A percentile compares a stretch with the other conserved stretches of the same genome.
phyloP scores from a whole-genome alignment of 2,113 vertebrate genomes.

The Haemorhous mexicanus region DNA sequence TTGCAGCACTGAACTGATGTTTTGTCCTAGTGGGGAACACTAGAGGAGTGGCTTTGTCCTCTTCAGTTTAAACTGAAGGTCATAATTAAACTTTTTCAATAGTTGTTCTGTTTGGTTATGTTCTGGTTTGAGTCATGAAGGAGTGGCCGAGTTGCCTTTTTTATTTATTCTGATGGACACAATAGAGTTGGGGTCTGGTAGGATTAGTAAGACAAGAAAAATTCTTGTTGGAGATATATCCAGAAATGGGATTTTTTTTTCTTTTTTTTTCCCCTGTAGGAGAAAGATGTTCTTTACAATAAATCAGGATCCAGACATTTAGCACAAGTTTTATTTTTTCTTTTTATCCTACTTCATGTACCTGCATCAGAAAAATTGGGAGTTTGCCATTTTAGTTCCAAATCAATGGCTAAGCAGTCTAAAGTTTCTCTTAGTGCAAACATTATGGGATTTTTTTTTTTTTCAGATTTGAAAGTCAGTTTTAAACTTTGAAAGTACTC shows the following conservation, averaged over 20 bases:
- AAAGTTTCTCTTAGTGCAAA: background rate
- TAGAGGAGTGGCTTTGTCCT: background rate
- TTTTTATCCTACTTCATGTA: background rate
- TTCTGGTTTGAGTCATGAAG: background rate
- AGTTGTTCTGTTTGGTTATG: background rate
- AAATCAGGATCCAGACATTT: background rate
- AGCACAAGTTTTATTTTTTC: background rate
- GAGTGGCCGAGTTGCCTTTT: background rate
- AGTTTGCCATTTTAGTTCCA: background rate
- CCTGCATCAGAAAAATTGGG: background rate
- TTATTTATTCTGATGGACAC: background rate
- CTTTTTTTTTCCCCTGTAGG: background rate
- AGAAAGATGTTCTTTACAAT: background rate
- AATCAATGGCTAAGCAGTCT: background rate
- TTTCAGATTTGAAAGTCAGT: background rate
- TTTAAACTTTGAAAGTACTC: background rate
- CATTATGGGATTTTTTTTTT: no score
- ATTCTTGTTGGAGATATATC: background rate
- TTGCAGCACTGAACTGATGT: background rate
- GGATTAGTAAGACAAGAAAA: background rate
- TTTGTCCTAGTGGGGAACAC: background rate
- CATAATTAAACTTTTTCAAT: background rate
- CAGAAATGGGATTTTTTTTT: background rate
- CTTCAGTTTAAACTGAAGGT: background rate
- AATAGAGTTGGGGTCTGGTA: background rate